Percentiles rank a stretch among this genome's conserved stretches.
phyloP scores from a whole-genome alignment of 2,113 vertebrate species.

The Eulacestoma nigropectus region DNA sequence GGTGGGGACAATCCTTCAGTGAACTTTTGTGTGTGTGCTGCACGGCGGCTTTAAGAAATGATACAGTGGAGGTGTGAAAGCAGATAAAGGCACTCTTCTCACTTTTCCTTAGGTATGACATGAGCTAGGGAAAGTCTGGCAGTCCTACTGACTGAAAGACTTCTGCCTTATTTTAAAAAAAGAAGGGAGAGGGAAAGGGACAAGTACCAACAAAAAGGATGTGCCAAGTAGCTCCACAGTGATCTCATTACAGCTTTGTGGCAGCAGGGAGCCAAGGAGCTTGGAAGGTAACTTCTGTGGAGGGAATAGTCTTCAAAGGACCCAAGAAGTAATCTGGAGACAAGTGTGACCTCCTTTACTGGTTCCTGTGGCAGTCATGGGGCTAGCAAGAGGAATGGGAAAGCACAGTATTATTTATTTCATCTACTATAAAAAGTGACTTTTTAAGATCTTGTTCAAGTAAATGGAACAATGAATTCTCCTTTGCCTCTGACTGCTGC shows the following conservation, averaged over 20 bases:
- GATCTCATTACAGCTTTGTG: not conserved
- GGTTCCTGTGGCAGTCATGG: not conserved
- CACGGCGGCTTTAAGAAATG: not conserved
- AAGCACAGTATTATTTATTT: not conserved
- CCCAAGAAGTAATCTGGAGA: not conserved
- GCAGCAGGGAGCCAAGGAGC: not conserved
- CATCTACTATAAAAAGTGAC: not conserved
- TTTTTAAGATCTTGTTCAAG: not conserved
- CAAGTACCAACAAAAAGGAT: not conserved
- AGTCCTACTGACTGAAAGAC: not conserved
- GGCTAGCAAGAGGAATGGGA: not conserved
- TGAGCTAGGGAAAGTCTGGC: not conserved
- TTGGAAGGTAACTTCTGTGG: not conserved
- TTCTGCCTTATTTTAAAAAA: not conserved
- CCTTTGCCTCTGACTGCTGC: not conserved
- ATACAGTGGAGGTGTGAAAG: not conserved
- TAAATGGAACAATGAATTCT: not conserved
- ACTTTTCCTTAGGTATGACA: not conserved
- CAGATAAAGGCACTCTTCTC: not conserved
- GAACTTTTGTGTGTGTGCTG: not conserved
- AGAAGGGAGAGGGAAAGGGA: not conserved
- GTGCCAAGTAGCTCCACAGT: not conserved
- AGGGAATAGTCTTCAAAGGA: not conserved
- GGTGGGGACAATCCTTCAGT: fast-evolving
- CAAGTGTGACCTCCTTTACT: not conserved